Base-by-base conservation (phyloP, 2,797 vertebrate genomes). In the Bucorvus abyssinicus region DNA sequence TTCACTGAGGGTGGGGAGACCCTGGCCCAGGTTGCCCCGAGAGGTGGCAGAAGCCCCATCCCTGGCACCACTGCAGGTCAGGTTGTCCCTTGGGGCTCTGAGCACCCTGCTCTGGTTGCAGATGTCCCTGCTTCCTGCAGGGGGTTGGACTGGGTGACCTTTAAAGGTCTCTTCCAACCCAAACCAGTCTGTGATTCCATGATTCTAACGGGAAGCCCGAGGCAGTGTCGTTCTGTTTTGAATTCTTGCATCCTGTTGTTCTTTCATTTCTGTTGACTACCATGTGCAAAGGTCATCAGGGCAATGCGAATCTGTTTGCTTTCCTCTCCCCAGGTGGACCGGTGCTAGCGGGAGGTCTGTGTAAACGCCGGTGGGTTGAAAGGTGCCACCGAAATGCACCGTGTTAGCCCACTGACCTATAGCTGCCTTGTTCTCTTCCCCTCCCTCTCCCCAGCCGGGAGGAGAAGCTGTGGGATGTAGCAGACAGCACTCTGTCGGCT, bases 391-490 rank as follows among this genome's bases (percentile, higher is more conserved):
- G 1, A 53, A 64, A 89, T 2, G 19, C 80, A 12, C 53, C 1
- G 59, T 0, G 0, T 7, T 64, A 87, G 52, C 90, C 88, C 82
- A 84, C 90, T 90, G 89, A 90, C 87, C 95, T 90, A 36, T 21
- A 74, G 90, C 91, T 84, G 91, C 91, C 87, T 53, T 14, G 27
- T 32, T 75, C 90, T 80, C 84, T 53, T 69, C 78, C 60, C 34
- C 50, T 82, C 63, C 77, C 2, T 63, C 61, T 91, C 69, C 60
- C 69, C 61, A 7, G 16, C 63, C 3, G 0, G 63, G 87, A 92
- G 94, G 68, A 91, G 87, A 86, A 87, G 93, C 84, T 73, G 93
- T 73, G 95, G 93, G 87, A 53, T 77, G 73, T 4, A 81, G 83
- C 87, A 75, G 91, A 32, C 63, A 50, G 89, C 55, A 61, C 80